Conservation (phyloP, 2,797 vertebrate genomes). For the Triplophysa yarkandensis region DNA sequence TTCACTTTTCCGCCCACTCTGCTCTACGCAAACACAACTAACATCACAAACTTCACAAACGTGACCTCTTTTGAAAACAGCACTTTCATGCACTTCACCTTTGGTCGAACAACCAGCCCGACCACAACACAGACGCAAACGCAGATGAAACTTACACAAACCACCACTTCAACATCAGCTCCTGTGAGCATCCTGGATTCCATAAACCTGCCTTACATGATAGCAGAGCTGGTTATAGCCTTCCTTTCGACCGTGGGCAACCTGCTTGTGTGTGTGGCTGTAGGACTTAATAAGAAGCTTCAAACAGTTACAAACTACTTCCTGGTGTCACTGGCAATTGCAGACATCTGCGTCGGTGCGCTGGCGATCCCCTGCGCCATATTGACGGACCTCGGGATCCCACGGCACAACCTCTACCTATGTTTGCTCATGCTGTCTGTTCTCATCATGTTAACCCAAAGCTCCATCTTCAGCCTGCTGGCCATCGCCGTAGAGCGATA, state of each 20-base stretch:
- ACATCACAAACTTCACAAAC: constrained; percentile 30
- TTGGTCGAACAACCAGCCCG: background rate
- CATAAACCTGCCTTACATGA: constrained; percentile 71
- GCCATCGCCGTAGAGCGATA: constrained; percentile 80
- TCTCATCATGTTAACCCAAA: constrained; percentile 79
- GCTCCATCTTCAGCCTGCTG: constrained; percentile 81
- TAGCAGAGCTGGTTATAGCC: constrained; percentile 76
- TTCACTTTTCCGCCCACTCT: constrained; percentile 16
- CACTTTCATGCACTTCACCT: constrained; percentile 9
- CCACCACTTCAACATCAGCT: background rate
- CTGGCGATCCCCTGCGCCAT: constrained; percentile 81
- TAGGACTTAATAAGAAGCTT: constrained; percentile 71
- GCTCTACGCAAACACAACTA: constrained; percentile 9
- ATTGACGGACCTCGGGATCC: constrained; percentile 75
- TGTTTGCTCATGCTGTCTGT: constrained; percentile 80
- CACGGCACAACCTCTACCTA: constrained; percentile 70
- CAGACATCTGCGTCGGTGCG: constrained; percentile 76
- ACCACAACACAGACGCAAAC: background rate
- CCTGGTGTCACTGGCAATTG: constrained; percentile 77
- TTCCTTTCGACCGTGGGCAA: constrained; percentile 74
- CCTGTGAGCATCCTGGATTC: constrained; percentile 48
- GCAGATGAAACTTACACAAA: constrained; percentile 31
- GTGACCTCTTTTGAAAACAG: constrained; percentile 25
- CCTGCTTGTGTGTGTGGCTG: constrained; percentile 72
- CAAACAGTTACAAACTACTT: constrained; percentile 82